These are phyloP conservation scores for Perca schrenkii DNA, from an alignment of 2,113 vertebrate genomes.

Conservation along the genomic window DNA sequence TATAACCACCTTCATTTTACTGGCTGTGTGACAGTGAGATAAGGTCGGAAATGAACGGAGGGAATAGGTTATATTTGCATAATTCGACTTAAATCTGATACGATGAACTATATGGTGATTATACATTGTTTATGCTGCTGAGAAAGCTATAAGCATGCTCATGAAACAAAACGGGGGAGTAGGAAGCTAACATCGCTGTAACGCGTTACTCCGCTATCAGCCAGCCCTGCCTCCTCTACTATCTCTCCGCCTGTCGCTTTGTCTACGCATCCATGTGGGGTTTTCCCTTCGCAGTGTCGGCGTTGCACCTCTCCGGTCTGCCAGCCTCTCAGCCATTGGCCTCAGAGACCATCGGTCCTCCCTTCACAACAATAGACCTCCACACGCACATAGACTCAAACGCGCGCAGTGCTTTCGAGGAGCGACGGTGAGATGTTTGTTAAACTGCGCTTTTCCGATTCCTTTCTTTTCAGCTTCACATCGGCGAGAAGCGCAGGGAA, in stretches of 20 bases:
- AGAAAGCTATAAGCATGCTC: not conserved
- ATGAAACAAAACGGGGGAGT: not conserved
- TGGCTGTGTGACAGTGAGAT: not conserved
- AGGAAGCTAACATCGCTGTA: not conserved
- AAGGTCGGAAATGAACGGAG: no score
- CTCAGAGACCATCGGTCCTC: constrained; percentile 83
- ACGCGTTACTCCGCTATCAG: constrained; percentile 44
- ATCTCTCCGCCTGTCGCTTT: constrained; percentile 46
- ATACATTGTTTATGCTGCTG: no score
- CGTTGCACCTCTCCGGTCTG: constrained; percentile 75
- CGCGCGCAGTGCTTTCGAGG: constrained; percentile 78
- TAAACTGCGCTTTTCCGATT: constrained; percentile 74
- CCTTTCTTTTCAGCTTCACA: constrained; percentile 57
- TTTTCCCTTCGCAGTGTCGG: constrained; percentile 55
- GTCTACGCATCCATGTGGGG: constrained; percentile 63
- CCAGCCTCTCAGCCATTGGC: constrained; percentile 74
- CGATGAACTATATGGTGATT: not conserved
- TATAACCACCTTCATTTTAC: no score
- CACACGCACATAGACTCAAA: constrained; percentile 16
- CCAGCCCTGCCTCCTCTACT: constrained; percentile 23
- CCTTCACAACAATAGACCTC: constrained; percentile 69
- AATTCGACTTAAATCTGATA: not conserved
- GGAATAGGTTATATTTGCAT: not conserved
- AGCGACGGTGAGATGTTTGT: constrained; percentile 83
- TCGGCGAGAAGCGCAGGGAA: constrained; percentile 59